Conservation (phyloP, 2,888 invertebrate genomes). For the Melipona beecheii region DNA sequence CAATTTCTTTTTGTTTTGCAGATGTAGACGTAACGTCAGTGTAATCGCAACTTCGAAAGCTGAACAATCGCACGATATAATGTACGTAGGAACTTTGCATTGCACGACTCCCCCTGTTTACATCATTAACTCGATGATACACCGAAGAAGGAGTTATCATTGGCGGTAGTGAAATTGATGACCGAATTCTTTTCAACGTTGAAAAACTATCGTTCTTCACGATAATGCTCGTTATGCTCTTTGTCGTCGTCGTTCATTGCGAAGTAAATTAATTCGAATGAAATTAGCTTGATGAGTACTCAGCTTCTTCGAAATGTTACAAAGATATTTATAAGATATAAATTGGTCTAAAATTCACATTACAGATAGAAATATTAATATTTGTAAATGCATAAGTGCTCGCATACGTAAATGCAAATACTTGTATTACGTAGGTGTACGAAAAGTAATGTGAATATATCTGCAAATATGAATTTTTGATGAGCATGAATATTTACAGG, state of each 20-base stretch:
- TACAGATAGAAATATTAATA: no score
- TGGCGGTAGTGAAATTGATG: conserved; percentile 4
- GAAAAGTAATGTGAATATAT: no score
- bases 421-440: no score
- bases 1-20: not conserved
- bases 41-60: no score
- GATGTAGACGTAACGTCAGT: not conserved
- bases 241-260: not conserved
- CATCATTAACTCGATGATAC: not conserved
- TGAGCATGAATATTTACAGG: no score
- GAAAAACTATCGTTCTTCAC: not conserved
- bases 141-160: not conserved
- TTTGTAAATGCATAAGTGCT: no score
- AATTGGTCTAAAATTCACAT: no score
- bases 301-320: not conserved
- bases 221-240: conserved; percentile 10
- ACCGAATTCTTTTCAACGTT: conserved; percentile 1
- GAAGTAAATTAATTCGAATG: not conserved
- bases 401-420: no score
- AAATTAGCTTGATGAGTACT: not conserved
- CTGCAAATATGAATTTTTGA: no score
- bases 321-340: no score
- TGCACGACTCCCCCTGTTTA: not conserved
- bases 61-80: not conserved
- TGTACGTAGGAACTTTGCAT: not conserved